Evolutionary conservation across 1,140 invertebrate species (phyloP), one percentile per base, ranked within the genome.

Genomic region (Temnothorax curvispinosus): DNA sequence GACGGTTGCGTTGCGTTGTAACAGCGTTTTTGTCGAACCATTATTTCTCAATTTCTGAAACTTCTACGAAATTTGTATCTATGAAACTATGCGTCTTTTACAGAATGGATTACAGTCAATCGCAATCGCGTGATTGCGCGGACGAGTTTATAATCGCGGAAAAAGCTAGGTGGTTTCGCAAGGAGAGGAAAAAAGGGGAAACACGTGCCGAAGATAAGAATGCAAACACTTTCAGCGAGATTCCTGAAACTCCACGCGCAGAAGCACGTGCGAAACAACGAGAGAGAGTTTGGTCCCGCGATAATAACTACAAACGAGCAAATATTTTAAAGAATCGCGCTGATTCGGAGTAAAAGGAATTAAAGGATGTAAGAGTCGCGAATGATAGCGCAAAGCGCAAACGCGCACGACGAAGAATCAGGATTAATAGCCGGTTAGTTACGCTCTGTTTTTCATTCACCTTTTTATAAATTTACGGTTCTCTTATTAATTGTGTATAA

Each of bases 301-400:
- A n/a, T n/a, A 18, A 54, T 54, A 60, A 74, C n/a, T 72, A 58
- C 4, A 47, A 47, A 44, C 4, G n/a, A 80, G 9, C 3, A 69
- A 81, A 81, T 69, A 38, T 56, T 78, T 35, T 50, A n/a, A 56
- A 27, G 9, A 71, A 71, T 80, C 7, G 2, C 13, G 3, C 38
- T 52, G 44, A 52, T 50, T 52, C 41, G 21, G n/a, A 50, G 50
- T 47, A 7, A 65, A 15, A n/a, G 54, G 4, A 47, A 78, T 65
- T 21, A 32, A 47, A 60, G 6, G 32, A 18, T 8, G 2, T 18
- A 41, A 60, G 13, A 32, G 13, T 47, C 21, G 15, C 6, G 3
- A n/a, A 44, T 77, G 6, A 18, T 4, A n/a, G 6, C 1, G 44
- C 11, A 18, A n/a, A 75, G 21, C 7, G n/a, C 11, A 15, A 41